Conservation (phyloP, 2,113 vertebrate genomes). For the Brevimyrus niger region DNA sequence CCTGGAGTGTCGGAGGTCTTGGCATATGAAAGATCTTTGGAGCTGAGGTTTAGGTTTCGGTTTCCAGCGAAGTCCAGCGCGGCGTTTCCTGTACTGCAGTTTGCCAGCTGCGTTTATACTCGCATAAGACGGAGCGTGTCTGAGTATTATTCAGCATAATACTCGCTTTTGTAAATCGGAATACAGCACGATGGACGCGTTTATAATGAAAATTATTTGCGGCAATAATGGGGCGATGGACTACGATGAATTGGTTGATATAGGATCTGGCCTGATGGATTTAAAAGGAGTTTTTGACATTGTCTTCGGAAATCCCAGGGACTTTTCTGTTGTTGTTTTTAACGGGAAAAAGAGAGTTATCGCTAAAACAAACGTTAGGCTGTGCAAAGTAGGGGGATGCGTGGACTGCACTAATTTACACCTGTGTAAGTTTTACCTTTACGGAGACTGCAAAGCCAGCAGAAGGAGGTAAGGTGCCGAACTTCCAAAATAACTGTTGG, state of each 20-base stretch:
- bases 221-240: constrained; percentile 15
- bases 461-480: background rate
- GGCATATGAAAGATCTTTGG: background rate
- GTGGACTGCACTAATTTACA: constrained; percentile 12
- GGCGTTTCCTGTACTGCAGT: background rate
- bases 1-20: background rate
- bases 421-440: constrained; percentile 23
- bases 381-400: constrained; percentile 16
- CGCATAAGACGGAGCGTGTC: background rate
- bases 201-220: constrained; percentile 16
- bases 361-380: constrained; percentile 15
- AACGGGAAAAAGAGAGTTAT: constrained; percentile 12
- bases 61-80: background rate
- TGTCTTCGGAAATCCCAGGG: background rate
- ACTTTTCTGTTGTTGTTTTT: background rate
- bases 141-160: background rate
- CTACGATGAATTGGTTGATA: constrained; percentile 12
- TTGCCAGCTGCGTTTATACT: background rate
- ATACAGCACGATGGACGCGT: background rate
- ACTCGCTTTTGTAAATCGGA: background rate
- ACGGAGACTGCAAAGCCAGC: constrained; percentile 16
- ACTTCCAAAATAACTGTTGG: background rate
- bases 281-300: background rate
- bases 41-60: background rate
- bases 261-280: background rate